phyloP scores from a whole-genome alignment of 2,797 vertebrate genomes.

The Picus viridis region DNA sequence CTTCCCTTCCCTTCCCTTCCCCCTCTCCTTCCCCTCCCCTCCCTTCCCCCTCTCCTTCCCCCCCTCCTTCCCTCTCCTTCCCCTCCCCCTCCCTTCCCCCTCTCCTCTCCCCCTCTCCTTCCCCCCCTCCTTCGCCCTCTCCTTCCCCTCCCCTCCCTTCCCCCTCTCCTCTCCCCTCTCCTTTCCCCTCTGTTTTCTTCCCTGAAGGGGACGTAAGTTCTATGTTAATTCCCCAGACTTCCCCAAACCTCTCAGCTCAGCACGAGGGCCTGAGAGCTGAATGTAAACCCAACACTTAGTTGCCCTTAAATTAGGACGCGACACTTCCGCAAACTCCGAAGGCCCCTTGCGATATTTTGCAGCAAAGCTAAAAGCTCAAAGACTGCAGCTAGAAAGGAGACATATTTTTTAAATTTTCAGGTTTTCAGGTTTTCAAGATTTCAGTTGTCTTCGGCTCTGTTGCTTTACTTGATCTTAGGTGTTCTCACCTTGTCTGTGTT shows the following conservation, averaged over 20 bases:
- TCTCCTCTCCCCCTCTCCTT: too few species aligned
- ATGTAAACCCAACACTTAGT: not conserved
- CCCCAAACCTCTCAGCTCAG: not conserved
- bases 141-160: too few species aligned
- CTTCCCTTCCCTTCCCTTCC: not conserved
- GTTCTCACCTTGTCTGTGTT: not conserved
- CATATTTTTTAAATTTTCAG: not conserved
- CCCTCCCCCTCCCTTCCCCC: too few species aligned
- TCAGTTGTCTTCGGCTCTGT: not conserved
- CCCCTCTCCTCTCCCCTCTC: too few species aligned
- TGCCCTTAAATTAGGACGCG: not conserved
- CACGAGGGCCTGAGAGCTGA: not conserved
- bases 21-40: too few species aligned
- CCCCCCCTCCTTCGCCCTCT: too few species aligned
- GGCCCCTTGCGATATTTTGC: not conserved
- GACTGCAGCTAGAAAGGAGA: not conserved
- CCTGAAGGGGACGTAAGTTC: not conserved
- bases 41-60: too few species aligned
- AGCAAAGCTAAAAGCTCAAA: not conserved
- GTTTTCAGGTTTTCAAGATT: not conserved
- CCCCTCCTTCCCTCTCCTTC: too few species aligned
- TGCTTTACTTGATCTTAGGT: not conserved
- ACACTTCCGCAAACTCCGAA: not conserved
- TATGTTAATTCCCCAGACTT: not conserved
- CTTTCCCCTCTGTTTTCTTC: too few species aligned